Evolutionary conservation across 2,888 invertebrate genomes (phyloP).

Genomic region (Lycaena phlaeas): DNA sequence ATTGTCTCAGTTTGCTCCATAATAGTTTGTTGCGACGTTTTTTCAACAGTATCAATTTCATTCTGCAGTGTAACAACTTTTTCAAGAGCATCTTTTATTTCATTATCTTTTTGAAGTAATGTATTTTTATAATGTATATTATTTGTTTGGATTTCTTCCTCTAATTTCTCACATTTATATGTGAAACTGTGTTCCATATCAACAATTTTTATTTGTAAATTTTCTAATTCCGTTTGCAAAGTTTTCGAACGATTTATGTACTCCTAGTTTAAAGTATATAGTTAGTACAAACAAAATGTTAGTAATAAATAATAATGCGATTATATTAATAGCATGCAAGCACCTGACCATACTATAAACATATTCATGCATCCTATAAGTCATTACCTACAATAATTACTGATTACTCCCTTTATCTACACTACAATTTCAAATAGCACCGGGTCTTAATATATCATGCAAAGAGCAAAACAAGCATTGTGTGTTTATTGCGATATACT

Average conservation of each 20-base stretch:
- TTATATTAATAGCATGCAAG: neutral
- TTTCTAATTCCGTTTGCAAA: slow-evolving; percentile 39
- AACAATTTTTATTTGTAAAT: slow-evolving; percentile 33
- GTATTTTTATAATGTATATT: slow-evolving; percentile 31
- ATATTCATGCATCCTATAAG: too few species aligned
- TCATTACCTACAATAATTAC: too few species aligned
- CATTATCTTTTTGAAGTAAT: slow-evolving; percentile 34
- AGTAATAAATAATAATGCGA: neutral
- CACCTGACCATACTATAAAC: too few species aligned
- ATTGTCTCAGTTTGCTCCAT: slow-evolving; percentile 27
- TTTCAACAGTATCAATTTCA: slow-evolving; percentile 31
- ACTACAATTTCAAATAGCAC: neutral
- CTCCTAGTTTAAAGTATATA: slow-evolving; percentile 36
- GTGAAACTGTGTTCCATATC: slow-evolving; percentile 28
- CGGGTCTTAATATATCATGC: slow-evolving; percentile 12
- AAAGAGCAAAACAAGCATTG: slow-evolving; percentile 7
- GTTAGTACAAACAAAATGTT: slow-evolving; percentile 12
- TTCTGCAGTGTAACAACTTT: slow-evolving; percentile 29
- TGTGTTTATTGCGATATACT: slow-evolving; percentile 23
- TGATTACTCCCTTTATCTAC: neutral
- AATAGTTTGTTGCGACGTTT: slow-evolving; percentile 20
- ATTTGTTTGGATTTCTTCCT: slow-evolving; percentile 30
- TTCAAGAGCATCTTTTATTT: slow-evolving; percentile 34
- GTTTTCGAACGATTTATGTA: slow-evolving; percentile 31
- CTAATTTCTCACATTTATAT: slow-evolving; percentile 30